phyloP scores from a whole-genome alignment of 2,797 vertebrate genomes.

The Loriculus beryllinus region DNA sequence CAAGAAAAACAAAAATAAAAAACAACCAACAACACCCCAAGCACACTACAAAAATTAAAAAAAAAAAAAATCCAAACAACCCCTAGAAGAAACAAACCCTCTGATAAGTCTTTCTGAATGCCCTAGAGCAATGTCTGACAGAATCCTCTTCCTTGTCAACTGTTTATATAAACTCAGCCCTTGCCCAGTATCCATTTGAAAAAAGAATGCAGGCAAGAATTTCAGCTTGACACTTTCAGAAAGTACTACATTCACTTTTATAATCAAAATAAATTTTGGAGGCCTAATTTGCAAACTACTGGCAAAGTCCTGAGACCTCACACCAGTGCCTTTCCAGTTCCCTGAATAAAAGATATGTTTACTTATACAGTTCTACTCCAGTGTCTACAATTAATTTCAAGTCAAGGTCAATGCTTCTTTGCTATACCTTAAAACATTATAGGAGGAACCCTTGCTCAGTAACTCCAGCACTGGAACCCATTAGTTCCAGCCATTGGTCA shows the following conservation, averaged over 20 bases:
- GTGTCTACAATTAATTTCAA: conserved; percentile 16
- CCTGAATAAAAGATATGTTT: not conserved
- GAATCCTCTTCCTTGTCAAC: not conserved
- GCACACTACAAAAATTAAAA: not conserved
- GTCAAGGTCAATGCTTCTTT: not conserved
- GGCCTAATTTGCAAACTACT: not conserved
- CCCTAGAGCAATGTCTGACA: not conserved
- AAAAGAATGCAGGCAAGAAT: not conserved
- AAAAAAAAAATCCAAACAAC: not conserved
- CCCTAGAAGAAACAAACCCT: not conserved
- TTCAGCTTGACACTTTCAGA: not conserved
- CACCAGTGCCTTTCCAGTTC: not conserved
- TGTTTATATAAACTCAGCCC: not conserved
- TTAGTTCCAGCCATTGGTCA: not conserved
- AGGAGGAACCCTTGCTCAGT: not conserved
- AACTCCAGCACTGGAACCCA: not conserved
- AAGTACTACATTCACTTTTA: not conserved
- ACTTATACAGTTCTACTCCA: not conserved
- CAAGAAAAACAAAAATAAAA: too few relatives aligned
- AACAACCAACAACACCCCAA: not conserved
- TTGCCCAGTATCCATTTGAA: not conserved
- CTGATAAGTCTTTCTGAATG: not conserved
- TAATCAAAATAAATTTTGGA: not conserved
- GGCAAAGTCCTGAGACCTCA: not conserved
- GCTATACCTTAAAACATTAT: not conserved